These are phyloP conservation scores for Stigmatopora nigra DNA, from an alignment of 2,113 vertebrate genomes.

Conservation along the genomic window DNA sequence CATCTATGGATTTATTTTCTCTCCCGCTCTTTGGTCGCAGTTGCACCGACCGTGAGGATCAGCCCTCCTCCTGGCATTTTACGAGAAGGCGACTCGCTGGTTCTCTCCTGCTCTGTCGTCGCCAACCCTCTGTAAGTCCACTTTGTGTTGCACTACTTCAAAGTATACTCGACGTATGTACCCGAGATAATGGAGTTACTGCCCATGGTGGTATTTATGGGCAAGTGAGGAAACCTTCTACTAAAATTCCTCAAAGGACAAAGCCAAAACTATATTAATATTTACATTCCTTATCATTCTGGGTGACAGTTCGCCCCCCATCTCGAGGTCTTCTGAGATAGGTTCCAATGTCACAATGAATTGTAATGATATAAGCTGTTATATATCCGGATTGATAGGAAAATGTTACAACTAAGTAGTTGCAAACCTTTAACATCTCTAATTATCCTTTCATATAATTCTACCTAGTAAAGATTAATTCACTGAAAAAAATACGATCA, in stretches of 20 bases:
- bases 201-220: background rate
- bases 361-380: no score
- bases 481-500: background rate
- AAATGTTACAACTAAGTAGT: background rate
- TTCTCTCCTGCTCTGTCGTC: slow-evolving; percentile 75
- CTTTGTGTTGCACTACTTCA: background rate
- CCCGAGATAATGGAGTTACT: background rate
- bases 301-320: no score
- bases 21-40: slow-evolving; percentile 52
- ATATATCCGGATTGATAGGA: no score
- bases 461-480: background rate
- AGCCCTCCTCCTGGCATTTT: slow-evolving; percentile 77
- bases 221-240: background rate
- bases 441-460: background rate
- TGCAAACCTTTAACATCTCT: background rate
- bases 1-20: slow-evolving; percentile 9
- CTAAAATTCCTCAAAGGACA: background rate
- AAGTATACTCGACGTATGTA: background rate
- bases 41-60: slow-evolving; percentile 81
- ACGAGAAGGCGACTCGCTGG: slow-evolving; percentile 82
- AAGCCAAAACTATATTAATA: no score
- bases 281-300: no score
- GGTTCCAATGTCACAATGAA: no score
- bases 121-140: slow-evolving; percentile 83
- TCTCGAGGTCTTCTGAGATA: no score